Evolutionary conservation across 2,797 vertebrate genomes (phyloP).

Genomic region (Stomatorhinus walkeri): DNA sequence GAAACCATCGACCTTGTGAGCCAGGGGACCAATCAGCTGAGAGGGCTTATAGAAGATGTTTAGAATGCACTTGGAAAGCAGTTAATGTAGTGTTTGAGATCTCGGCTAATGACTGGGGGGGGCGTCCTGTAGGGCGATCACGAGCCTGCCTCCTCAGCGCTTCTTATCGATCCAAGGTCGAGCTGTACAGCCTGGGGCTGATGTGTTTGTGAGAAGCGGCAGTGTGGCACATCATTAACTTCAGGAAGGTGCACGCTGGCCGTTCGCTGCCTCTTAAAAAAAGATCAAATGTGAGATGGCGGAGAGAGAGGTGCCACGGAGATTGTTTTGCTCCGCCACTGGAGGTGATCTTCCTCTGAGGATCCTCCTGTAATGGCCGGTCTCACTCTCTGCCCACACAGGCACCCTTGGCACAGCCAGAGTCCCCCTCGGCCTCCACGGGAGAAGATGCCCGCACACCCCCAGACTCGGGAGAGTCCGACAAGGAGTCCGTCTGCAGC

Average conservation of each 20-base stretch:
- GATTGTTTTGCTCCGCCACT: background rate
- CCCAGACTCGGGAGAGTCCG: conserved; percentile 84
- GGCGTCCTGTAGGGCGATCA: background rate
- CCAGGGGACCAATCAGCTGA: background rate
- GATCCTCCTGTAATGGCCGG: background rate
- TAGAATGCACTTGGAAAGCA: background rate
- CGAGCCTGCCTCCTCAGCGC: background rate
- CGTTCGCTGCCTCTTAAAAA: background rate
- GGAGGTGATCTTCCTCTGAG: background rate
- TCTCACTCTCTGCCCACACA: conserved; percentile 45
- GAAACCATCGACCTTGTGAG: background rate
- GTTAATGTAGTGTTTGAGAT: background rate
- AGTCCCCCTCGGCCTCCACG: conserved; percentile 84
- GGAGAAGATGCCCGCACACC: conserved; percentile 83
- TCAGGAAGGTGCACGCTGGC: background rate
- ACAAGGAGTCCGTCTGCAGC: conserved; percentile 95
- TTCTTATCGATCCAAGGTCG: background rate
- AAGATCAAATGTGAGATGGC: background rate
- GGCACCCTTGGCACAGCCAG: conserved; percentile 87
- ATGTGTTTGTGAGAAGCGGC: background rate
- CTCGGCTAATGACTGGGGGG: background rate
- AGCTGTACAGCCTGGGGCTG: background rate
- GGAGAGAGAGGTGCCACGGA: background rate
- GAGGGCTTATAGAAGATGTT: background rate
- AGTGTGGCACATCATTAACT: background rate